Evolutionary conservation across 2,113 vertebrate species (phyloP), one percentile per base, ranked within the genome.

Genomic region (Platysteira castanea): DNA sequence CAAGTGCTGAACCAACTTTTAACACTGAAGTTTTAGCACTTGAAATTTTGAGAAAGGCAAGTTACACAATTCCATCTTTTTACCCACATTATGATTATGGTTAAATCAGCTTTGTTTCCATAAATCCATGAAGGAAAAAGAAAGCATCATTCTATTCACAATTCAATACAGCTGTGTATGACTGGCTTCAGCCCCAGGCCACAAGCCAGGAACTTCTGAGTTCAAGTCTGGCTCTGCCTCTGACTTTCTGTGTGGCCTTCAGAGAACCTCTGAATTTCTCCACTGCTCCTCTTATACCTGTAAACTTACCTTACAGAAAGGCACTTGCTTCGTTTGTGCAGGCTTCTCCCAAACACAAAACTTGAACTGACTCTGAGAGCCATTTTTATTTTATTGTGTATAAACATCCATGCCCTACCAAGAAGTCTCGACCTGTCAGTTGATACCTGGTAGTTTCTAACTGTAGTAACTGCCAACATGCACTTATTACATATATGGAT

Each of bases 151-250:
- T 85, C 82, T 94, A 33, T 50, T 80, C 52, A 52, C 71, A 96
- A 90, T 86, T 94, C 71, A 90, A 7, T 56, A 63, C 95, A 95
- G 87, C 82, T 95, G 85, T 75, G 82, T 44, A 67, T 0, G 2
- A 65, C 92, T 86, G 90, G 79, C 85, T 90, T 70, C 79, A 83
- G 71, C 50, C 28, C 47, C 68, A 92, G 96, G 87, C 75, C 60
- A 85, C 24, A 74, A 86, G 95, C 93, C 95, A 96, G 91, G 91
- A 96, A 95, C 85, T 93, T 96, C 63, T 91, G 82, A 94, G 92
- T 78, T 94, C 42, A 77, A 93, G 73, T 35, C 68, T 93, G 95
- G 90, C 93, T 92, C 90, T 76, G 82, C 59, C 71, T 81, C 47
- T 39, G 78, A 63, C 59, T 80, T 91, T 69, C 73, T 91, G 90